Base-by-base conservation (phyloP, 2,797 vertebrate species). In the Typhlichthys eigenmanni region DNA sequence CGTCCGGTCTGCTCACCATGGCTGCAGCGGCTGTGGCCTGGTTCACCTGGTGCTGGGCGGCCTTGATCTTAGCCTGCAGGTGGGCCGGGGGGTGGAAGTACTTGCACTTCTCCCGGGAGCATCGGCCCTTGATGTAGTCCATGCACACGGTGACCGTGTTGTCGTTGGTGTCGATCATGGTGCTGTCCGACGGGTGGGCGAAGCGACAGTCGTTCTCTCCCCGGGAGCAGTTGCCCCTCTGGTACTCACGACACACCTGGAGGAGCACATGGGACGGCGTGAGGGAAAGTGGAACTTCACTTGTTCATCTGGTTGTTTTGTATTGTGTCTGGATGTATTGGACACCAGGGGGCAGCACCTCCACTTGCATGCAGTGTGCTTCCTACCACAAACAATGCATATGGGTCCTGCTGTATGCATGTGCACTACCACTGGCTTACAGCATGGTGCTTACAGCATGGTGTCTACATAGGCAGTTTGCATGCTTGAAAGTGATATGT, bases 51-150 rank as follows among this genome's bases (percentile, higher is more conserved):
- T 99, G 98, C 85, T 99, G 97, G 62, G 97, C 93, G 77, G 97
- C 97, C 93, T 99, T 99, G 82, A 99, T 98, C 93, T 98, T 98
- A 92, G 96, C 97, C 94, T 99, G 97, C 92, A 98, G 95, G 68
- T 99, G 96, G 60, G 96, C 94, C 0, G 96, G 97, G 52, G 97
- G 97, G 79, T 99, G 97, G 66, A 99, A 99, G 85, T 99, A 99
- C 94, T 98, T 98, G 95, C 97, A 98, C 94, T 98, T 98, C 94
- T 98, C 97, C 87, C 97, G 89, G 72, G 96, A 96, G 92, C 97
- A 99, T 75, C 97, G 95, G 76, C 97, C 96, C 88, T 99, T 98
- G 90, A 99, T 98, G 92, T 96, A 98, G 91, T 99, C 97, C 97
- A 99, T 99, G 86, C 96, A 99, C 79, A 99, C 97, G 0, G 96